Evolutionary conservation across 92 coral and sea anemone species (phyloP).

Genomic region (Parazoanthus darwini): DNA sequence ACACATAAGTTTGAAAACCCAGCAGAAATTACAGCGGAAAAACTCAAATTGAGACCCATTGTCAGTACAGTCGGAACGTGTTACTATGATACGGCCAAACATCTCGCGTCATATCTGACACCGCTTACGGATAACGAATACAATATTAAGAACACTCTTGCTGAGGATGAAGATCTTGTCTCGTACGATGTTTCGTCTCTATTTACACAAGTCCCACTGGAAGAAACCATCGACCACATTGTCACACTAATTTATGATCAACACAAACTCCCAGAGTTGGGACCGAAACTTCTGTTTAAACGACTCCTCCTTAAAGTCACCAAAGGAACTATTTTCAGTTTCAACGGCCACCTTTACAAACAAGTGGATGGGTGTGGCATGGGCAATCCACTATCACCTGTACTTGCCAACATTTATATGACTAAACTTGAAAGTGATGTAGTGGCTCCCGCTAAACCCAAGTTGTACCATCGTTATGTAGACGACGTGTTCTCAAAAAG

Average conservation of each 20-base stretch:
- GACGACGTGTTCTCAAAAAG: slow-evolving; percentile 13
- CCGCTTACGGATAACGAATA: too few species aligned
- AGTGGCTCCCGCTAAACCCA: slow-evolving; percentile 12
- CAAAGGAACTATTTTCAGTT: slow-evolving; percentile 26
- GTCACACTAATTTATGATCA: slow-evolving; percentile 12
- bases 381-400: slow-evolving; percentile 5
- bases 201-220: slow-evolving; percentile 45
- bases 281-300: slow-evolving; percentile 39
- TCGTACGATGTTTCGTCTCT: slow-evolving; percentile 38
- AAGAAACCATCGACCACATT: slow-evolving; percentile 43
- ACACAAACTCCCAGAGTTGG: slow-evolving; percentile 35
- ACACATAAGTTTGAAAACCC: slow-evolving; percentile 41
- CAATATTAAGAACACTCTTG: too few species aligned
- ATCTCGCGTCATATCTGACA: too few species aligned
- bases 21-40: slow-evolving; percentile 28
- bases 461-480: slow-evolving; percentile 11
- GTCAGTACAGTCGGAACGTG: slow-evolving; percentile 40
- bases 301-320: slow-evolving; percentile 38
- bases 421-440: background rate
- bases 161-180: slow-evolving; percentile 34
- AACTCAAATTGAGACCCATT: slow-evolving; percentile 37
- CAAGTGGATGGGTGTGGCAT: slow-evolving; percentile 31
- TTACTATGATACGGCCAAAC: slow-evolving; percentile 27
- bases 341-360: slow-evolving; percentile 43
- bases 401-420: background rate